A percentile compares a stretch with the other conserved stretches of the same genome.
phyloP scores from a whole-genome alignment of 2,113 vertebrate genomes.

The Lophotis ruficrista region DNA sequence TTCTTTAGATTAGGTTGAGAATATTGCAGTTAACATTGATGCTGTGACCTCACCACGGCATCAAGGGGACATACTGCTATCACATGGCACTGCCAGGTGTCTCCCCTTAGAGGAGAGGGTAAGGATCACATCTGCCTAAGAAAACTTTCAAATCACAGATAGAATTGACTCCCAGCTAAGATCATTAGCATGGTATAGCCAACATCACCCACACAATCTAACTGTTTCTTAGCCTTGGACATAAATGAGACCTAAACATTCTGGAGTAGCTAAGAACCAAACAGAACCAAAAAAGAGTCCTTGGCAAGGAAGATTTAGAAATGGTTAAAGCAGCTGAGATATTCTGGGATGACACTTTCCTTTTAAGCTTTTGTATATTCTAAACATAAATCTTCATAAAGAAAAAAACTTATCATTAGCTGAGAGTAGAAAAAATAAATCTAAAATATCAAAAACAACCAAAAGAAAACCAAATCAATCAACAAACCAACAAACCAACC shows the following conservation, averaged over 20 bases:
- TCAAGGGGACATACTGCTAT: not conserved
- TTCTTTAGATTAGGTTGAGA: not conserved
- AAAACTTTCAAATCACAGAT: not conserved
- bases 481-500: accelerated
- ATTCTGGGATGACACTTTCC: not conserved
- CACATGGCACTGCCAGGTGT: not conserved
- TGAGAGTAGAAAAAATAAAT: not conserved
- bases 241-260: not conserved
- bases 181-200: not conserved
- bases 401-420: not conserved
- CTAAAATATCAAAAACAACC: not conserved
- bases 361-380: not conserved
- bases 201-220: not conserved
- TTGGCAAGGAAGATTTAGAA: not conserved
- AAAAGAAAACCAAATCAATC: not conserved
- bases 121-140: not conserved
- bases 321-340: not conserved
- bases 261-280: not conserved
- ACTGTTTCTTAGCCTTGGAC: not conserved
- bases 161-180: not conserved
- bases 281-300: not conserved
- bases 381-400: not conserved
- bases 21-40: not conserved
- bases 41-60: not conserved
- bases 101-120: not conserved